These are phyloP conservation scores for Bombus fervidus DNA, from an alignment of 1,140 invertebrate genomes.

Conservation along the genomic window DNA sequence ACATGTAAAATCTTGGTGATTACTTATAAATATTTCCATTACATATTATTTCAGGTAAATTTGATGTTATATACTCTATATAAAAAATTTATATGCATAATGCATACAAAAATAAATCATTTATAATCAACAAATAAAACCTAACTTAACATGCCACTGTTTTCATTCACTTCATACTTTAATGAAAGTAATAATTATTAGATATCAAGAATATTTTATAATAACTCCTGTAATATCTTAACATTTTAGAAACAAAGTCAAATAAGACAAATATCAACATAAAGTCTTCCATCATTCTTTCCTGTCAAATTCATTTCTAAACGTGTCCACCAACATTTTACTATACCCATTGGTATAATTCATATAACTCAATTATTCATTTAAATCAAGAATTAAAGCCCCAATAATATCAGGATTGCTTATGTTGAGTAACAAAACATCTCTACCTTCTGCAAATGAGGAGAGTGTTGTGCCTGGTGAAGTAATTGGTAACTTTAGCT, in stretches of 20 bases:
- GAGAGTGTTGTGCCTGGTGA: slow-evolving; percentile 89
- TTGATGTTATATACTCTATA: neutral
- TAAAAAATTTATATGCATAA: neutral
- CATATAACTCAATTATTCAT: neutral
- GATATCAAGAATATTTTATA: neutral
- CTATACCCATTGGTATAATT: neutral
- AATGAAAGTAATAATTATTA: neutral
- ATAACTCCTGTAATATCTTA: neutral
- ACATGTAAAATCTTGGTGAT: neutral
- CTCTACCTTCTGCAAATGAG: slow-evolving; percentile 85
- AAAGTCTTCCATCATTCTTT: neutral
- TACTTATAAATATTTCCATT: neutral
- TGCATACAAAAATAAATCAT: neutral
- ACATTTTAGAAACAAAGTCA: neutral
- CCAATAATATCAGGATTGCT: neutral
- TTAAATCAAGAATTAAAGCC: neutral
- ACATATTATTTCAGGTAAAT: neutral
- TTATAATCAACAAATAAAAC: neutral
- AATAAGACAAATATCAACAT: neutral
- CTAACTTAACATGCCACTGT: neutral
- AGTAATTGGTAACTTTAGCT: slow-evolving; percentile 90
- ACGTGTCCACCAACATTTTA: neutral
- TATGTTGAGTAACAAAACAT: slow-evolving; percentile 13
- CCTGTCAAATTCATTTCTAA: neutral
- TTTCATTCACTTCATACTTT: neutral